A percentile compares a stretch with the other conserved stretches of the same genome.
Evolutionary conservation across 1,140 invertebrate genomes (phyloP).

Genomic region (Tachypleus tridentatus): DNA sequence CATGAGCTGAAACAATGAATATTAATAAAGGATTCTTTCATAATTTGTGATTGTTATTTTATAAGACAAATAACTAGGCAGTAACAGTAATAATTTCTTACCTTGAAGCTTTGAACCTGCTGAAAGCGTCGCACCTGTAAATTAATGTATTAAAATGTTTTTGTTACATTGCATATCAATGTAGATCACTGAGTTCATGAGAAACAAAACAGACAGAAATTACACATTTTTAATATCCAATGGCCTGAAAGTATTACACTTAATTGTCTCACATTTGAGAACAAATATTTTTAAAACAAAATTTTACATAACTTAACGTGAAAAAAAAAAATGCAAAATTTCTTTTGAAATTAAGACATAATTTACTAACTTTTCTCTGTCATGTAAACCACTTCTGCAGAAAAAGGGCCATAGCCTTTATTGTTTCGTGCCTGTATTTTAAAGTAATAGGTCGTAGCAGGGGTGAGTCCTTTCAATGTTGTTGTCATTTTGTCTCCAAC

Average conservation of each 20-base stretch:
- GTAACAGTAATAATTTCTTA: not conserved
- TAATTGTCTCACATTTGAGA: not conserved
- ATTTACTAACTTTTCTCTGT: constrained; percentile 40
- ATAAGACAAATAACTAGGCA: too few species aligned
- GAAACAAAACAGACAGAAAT: not conserved
- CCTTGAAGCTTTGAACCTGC: not conserved
- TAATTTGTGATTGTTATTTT: too few species aligned
- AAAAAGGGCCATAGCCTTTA: constrained; percentile 76
- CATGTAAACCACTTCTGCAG: constrained; percentile 57
- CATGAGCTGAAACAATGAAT: too few species aligned
- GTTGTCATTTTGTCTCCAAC: constrained; percentile 71
- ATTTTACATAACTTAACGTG: not conserved
- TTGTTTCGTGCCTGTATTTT: constrained; percentile 85
- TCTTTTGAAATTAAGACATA: constrained; percentile 36
- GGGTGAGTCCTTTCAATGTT: constrained; percentile 59
- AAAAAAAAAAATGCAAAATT: constrained; percentile 27
- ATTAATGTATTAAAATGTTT: not conserved
- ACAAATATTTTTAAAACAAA: not conserved
- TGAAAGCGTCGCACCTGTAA: not conserved
- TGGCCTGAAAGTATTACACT: not conserved
- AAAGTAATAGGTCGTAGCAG: constrained; percentile 83
- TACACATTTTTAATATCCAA: too few species aligned
- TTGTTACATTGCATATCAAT: not conserved
- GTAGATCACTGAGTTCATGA: not conserved
- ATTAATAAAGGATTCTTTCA: too few species aligned